A percentile compares a stretch with the other conserved stretches of the same genome.
phyloP scores from a whole-genome alignment of 2,113 vertebrate species.

The Chauna torquata region DNA sequence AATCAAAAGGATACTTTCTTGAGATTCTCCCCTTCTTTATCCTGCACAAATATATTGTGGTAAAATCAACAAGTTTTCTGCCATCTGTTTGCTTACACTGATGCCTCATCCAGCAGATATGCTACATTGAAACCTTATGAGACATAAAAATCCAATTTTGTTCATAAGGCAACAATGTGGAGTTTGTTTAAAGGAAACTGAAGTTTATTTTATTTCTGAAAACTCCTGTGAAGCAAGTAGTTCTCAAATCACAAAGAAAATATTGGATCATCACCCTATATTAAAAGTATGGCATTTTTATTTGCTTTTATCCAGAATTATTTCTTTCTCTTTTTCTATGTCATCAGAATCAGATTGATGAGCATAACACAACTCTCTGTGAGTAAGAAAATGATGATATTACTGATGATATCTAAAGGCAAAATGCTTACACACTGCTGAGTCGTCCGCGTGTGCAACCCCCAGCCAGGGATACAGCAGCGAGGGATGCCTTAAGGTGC shows the following conservation, averaged over 20 bases:
- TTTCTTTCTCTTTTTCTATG: background rate
- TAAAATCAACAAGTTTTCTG: slow-evolving; percentile 9
- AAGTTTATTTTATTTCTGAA: slow-evolving; percentile 71
- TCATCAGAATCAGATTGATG: slow-evolving; percentile 26
- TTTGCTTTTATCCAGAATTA: slow-evolving; percentile 63
- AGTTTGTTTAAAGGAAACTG: slow-evolving; percentile 69
- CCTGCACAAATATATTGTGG: background rate
- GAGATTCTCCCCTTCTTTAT: background rate
- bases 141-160: slow-evolving; percentile 54
- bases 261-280: slow-evolving; percentile 20
- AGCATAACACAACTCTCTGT: slow-evolving; percentile 36
- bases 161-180: slow-evolving; percentile 58
- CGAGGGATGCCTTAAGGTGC: background rate
- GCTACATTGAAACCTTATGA: slow-evolving; percentile 39
- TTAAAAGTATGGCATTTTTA: slow-evolving; percentile 30
- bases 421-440: slow-evolving; percentile 21
- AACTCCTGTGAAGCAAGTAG: slow-evolving; percentile 33
- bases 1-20: background rate
- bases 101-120: slow-evolving; percentile 57
- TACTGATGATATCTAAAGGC: slow-evolving; percentile 38
- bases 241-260: slow-evolving; percentile 50
- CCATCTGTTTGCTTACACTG: slow-evolving; percentile 60
- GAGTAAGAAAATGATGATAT: slow-evolving; percentile 3
- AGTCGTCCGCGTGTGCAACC: background rate
- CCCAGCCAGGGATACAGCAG: background rate